Percentiles rank a stretch among this genome's conserved stretches.
phyloP scores from a whole-genome alignment of 2,888 invertebrate species.

The Xanthorhoe spadicearia region DNA sequence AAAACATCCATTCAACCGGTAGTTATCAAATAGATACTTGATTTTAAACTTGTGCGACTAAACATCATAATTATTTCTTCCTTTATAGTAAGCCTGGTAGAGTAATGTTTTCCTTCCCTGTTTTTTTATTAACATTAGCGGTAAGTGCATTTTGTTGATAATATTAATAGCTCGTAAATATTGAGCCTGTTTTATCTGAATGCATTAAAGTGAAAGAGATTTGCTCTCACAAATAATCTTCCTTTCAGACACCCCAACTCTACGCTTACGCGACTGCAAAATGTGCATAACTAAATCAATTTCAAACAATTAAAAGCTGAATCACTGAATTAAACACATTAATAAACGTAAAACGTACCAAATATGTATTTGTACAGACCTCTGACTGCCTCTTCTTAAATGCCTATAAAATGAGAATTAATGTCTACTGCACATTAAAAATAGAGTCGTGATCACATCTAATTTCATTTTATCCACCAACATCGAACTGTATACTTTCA shows the following conservation, averaged over 20 bases:
- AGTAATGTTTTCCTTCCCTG: slow-evolving; percentile 15
- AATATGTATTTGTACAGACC: too few relatives aligned
- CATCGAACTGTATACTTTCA: background rate
- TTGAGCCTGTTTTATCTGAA: slow-evolving; percentile 19
- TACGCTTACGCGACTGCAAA: background rate
- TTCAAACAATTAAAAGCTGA: background rate
- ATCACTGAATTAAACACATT: background rate
- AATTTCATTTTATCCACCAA: background rate
- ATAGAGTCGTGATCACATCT: too few relatives aligned
- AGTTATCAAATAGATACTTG: too few relatives aligned
- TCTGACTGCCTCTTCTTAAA: too few relatives aligned
- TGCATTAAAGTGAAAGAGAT: slow-evolving; percentile 19
- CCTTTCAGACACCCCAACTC: background rate
- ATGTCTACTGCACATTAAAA: too few relatives aligned
- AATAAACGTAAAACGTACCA: too few relatives aligned
- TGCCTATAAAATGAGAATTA: too few relatives aligned
- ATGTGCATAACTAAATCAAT: background rate
- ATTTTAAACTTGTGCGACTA: background rate
- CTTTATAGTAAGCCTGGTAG: background rate
- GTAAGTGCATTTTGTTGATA: slow-evolving; percentile 31
- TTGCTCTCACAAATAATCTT: slow-evolving; percentile 3
- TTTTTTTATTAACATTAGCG: slow-evolving; percentile 28
- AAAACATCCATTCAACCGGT: background rate
- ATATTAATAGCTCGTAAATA: slow-evolving; percentile 24
- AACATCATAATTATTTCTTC: background rate